phyloP scores from a whole-genome alignment of 2,888 invertebrate species.

The Hypomecis punctinalis region DNA sequence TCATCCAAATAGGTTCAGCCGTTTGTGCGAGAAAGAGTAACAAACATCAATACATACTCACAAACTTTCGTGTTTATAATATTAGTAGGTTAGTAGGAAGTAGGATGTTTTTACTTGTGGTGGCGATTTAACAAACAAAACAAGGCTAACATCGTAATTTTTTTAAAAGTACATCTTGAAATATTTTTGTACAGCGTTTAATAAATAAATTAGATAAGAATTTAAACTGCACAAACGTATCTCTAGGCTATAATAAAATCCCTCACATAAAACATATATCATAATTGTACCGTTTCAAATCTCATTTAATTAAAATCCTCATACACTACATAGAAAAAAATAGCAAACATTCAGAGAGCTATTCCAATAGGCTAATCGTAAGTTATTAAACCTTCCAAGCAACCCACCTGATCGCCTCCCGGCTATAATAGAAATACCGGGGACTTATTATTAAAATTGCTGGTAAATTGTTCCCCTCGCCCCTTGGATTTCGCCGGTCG shows the following conservation, averaged over 20 bases:
- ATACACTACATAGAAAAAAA: constrained; percentile 80
- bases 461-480: constrained; percentile 82
- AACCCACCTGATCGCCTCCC: constrained; percentile 82
- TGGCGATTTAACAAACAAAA: too few species aligned
- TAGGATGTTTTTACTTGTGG: too few species aligned
- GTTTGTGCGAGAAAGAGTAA: too few species aligned
- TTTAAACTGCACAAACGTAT: background rate
- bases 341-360: constrained; percentile 83
- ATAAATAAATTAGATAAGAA: background rate
- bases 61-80: too few species aligned
- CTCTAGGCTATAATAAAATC: constrained; percentile 13
- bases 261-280: constrained; percentile 1
- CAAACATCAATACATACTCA: too few species aligned
- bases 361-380: constrained; percentile 84
- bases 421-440: constrained; percentile 84
- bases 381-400: constrained; percentile 82
- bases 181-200: too few species aligned
- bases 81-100: too few species aligned
- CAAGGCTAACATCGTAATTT: too few species aligned
- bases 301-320: constrained; percentile 42
- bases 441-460: constrained; percentile 86
- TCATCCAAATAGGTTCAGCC: too few species aligned
- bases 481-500: constrained; percentile 76
- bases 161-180: too few species aligned
- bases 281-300: constrained; percentile 19